phyloP scores from a whole-genome alignment of 37 sponge, comb jelly and placozoan species.

The Eunapius fragilis region DNA sequence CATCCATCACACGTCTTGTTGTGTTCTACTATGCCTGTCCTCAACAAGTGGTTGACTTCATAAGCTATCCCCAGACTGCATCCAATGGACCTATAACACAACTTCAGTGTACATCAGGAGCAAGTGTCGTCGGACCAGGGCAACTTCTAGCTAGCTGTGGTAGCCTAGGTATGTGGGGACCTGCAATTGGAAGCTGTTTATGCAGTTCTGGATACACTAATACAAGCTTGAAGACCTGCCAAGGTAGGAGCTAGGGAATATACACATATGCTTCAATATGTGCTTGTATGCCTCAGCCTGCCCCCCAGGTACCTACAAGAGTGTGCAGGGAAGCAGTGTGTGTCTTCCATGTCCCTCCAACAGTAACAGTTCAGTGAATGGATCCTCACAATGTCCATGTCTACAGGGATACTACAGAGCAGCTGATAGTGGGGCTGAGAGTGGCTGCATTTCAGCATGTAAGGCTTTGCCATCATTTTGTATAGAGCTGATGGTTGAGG shows the following conservation, averaged over 20 bases:
- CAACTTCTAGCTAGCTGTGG: slow-evolving; percentile 3
- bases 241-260: background rate
- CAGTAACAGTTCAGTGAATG: slow-evolving; percentile 7
- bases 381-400: slow-evolving; percentile 3
- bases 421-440: background rate
- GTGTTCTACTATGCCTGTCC: slow-evolving; percentile 62
- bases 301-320: background rate
- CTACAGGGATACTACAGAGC: slow-evolving; percentile 2
- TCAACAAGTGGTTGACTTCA: background rate
- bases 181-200: background rate
- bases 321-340: background rate
- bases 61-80: slow-evolving; percentile 1
- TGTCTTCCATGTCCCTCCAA: background rate
- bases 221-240: background rate
- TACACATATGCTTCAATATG: background rate
- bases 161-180: slow-evolving; percentile 3
- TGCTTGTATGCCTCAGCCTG: background rate
- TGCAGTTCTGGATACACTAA: slow-evolving; percentile 41
- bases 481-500: too few relatives aligned
- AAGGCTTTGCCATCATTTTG: background rate
- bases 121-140: background rate
- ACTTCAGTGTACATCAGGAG: background rate
- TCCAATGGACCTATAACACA: background rate
- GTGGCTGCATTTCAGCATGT: background rate
- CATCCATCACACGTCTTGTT: slow-evolving; percentile 17